These are phyloP conservation scores for Erynnis tages DNA, from an alignment of 2,888 invertebrate genomes.

Conservation along the genomic window DNA sequence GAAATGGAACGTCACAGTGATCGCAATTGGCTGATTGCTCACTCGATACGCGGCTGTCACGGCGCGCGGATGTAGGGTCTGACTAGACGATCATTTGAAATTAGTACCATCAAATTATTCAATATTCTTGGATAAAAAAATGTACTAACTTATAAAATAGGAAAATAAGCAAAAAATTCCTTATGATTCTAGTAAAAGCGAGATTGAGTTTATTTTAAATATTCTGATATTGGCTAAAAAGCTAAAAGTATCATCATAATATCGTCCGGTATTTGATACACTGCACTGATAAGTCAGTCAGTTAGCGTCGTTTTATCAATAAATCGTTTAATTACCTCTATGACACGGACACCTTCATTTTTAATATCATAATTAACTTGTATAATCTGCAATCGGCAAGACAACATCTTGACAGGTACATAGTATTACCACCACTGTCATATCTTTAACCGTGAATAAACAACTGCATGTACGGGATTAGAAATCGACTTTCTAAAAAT, in stretches of 20 bases:
- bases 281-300: background rate
- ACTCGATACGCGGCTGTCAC: constrained; percentile 58
- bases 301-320: constrained; percentile 2
- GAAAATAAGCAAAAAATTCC: no score
- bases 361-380: constrained; percentile 16
- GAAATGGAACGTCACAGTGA: constrained; percentile 63
- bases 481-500: constrained; percentile 14
- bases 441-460: constrained; percentile 4
- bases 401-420: constrained; percentile 13
- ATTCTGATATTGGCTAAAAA: no score
- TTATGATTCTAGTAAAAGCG: no score
- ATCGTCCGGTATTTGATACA: no score
- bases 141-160: no score
- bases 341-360: constrained; percentile 3
- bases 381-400: constrained; percentile 8
- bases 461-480: constrained; percentile 11
- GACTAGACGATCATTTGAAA: constrained; percentile 34
- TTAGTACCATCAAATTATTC: no score
- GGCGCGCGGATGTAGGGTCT: constrained; percentile 41
- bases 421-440: constrained; percentile 3
- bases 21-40: constrained; percentile 42
- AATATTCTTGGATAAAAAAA: no score
- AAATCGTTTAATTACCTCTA: constrained; percentile 1
- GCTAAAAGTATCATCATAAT: no score
- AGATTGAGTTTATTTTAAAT: no score